phyloP scores from a whole-genome alignment of 2,113 vertebrate species.

The Thoracochromis brauschi region DNA sequence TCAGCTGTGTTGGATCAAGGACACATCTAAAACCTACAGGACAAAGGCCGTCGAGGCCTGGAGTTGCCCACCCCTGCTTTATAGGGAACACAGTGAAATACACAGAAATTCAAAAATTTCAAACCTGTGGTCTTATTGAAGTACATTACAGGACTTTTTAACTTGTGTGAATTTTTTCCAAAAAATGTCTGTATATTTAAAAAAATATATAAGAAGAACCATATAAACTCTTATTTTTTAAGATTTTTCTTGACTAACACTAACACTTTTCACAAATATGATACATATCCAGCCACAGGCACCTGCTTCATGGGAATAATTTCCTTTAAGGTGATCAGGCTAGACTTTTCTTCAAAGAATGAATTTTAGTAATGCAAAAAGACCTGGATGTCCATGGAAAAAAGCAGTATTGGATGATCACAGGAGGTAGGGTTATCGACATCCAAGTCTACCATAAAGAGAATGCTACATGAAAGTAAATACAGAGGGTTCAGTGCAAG shows the following conservation, averaged over 20 bases:
- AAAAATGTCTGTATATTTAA: background rate
- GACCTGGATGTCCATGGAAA: background rate
- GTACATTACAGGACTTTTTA: background rate
- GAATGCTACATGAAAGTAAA: background rate
- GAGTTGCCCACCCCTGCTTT: background rate
- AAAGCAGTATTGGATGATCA: background rate
- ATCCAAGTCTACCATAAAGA: background rate
- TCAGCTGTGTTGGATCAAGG: background rate
- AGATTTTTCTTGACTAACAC: background rate
- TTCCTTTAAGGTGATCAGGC: background rate
- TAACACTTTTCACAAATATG: background rate
- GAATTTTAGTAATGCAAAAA: background rate
- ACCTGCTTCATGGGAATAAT: background rate
- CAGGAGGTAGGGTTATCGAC: background rate
- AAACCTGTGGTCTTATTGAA: background rate
- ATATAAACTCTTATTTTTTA: background rate
- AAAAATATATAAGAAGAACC: background rate
- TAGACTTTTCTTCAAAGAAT: background rate
- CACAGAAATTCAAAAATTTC: background rate
- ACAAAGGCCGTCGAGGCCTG: background rate
- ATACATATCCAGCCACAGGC: background rate
- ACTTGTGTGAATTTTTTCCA: background rate
- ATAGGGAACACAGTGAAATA: background rate
- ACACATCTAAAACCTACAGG: background rate
- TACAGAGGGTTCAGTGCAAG: background rate